These are phyloP conservation scores for Caloenas nicobarica DNA, from an alignment of 2,113 vertebrate species.

Conservation along the genomic window DNA sequence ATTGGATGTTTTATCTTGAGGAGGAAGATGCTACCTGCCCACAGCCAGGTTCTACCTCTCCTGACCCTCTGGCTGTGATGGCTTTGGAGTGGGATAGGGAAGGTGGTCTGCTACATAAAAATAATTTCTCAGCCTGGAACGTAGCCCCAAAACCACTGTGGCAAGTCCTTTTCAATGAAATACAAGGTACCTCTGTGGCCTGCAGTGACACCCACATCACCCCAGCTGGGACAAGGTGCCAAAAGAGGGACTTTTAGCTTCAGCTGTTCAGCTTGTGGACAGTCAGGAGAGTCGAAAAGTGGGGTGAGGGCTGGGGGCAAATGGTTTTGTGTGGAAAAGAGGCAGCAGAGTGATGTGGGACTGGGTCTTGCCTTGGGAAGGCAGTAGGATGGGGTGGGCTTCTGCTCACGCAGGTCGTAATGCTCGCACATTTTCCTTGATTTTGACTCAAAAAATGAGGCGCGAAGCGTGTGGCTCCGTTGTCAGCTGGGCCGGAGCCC, in stretches of 20 bases:
- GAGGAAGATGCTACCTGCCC: neutral
- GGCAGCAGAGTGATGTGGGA: neutral
- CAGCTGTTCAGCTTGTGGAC: neutral
- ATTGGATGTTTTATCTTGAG: neutral
- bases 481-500: neutral
- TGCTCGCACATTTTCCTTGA: neutral
- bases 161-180: neutral
- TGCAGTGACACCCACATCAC: neutral
- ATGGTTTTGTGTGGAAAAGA: neutral
- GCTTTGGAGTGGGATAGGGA: neutral
- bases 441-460: neutral
- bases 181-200: neutral
- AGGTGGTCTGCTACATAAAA: neutral
- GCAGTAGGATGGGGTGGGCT: neutral
- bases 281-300: neutral
- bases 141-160: neutral
- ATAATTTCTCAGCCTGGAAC: neutral
- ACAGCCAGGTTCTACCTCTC: neutral
- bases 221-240: neutral
- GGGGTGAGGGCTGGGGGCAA: neutral
- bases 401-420: neutral
- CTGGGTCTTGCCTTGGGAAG: neutral
- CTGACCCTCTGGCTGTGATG: neutral
- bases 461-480: accelerated
- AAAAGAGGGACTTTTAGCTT: neutral